Percentiles rank a stretch among this genome's conserved stretches.
phyloP scores from a whole-genome alignment of 2,113 vertebrate genomes.

The Casuarius casuarius region DNA sequence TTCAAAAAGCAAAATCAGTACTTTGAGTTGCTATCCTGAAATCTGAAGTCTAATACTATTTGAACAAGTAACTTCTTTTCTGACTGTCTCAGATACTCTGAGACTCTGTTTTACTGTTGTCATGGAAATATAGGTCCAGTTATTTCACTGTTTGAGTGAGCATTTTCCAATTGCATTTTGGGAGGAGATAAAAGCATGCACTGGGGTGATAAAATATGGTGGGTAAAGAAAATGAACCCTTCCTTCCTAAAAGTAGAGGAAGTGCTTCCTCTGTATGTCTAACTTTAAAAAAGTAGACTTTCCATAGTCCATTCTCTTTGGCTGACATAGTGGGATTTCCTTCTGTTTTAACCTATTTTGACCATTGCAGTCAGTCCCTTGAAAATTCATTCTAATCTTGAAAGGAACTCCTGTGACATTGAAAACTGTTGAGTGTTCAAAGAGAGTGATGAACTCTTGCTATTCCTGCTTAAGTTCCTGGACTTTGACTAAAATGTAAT shows the following conservation, averaged over 20 bases:
- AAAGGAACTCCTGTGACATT: background rate
- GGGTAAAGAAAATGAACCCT: background rate
- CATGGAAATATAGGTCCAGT: background rate
- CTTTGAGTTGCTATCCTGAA: background rate
- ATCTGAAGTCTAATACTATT: background rate
- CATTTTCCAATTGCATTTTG: background rate
- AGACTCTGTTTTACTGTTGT: background rate
- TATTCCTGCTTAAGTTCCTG: background rate
- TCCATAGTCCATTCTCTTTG: background rate
- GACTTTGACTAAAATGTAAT: background rate
- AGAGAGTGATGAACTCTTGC: background rate
- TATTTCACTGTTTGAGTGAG: background rate
- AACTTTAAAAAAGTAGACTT: background rate
- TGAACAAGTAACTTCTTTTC: background rate
- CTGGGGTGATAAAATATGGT: background rate
- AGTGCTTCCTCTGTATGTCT: background rate
- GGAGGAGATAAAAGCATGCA: background rate
- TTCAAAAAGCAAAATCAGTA: background rate
- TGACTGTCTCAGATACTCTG: background rate
- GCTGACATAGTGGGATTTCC: background rate
- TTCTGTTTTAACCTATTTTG: background rate
- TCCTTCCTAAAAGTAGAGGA: background rate
- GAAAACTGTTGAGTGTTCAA: background rate
- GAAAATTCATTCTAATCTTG: background rate
- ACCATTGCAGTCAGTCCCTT: background rate